Percentiles rank a stretch among this genome's conserved stretches.
These are phyloP conservation scores for Microtus ochrogaster DNA, from an alignment of 2,113 vertebrate genomes.

Conservation along the genomic window DNA sequence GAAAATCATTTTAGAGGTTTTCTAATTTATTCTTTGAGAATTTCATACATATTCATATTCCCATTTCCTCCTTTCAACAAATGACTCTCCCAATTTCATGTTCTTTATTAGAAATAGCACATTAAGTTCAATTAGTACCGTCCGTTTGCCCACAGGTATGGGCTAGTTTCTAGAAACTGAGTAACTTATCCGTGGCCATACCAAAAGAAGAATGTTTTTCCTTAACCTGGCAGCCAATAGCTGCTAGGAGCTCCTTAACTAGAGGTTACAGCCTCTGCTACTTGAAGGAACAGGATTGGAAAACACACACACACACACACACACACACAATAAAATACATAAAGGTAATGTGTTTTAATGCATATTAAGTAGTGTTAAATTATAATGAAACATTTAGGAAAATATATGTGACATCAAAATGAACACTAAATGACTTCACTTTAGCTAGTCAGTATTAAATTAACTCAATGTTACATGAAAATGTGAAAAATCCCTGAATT, in stretches of 20 bases:
- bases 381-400: constrained; percentile 70
- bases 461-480: constrained; percentile 69
- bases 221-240: neutral
- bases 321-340: neutral
- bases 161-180: neutral
- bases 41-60: no score
- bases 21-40: neutral
- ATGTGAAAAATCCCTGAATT: constrained; percentile 60
- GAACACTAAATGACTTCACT: constrained; percentile 67
- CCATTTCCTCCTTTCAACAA: neutral
- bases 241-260: accelerated
- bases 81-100: neutral
- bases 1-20: neutral
- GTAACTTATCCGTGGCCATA: neutral
- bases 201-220: neutral
- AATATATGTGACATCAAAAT: constrained; percentile 74
- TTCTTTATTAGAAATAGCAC: neutral
- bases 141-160: neutral
- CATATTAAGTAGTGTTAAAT: constrained; percentile 65
- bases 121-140: neutral
- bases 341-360: constrained; percentile 44
- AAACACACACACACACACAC: neutral
- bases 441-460: constrained; percentile 74
- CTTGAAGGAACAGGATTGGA: constrained; percentile 22
- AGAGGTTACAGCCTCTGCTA: neutral